Base-by-base conservation (phyloP, 1,140 invertebrate genomes). In the Drosophila bipectinata region DNA sequence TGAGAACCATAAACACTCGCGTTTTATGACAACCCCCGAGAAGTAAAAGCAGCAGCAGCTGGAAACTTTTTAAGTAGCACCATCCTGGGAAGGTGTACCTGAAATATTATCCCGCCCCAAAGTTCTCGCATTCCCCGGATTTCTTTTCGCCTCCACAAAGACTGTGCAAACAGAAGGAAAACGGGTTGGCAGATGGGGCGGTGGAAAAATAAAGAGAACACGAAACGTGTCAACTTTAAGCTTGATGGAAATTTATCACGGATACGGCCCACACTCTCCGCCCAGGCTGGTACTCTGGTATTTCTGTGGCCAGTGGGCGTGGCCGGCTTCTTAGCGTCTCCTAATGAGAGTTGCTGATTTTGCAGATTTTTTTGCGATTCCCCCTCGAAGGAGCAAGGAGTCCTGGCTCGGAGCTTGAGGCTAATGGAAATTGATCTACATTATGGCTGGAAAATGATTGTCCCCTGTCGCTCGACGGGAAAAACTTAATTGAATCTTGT, bases 361-460 rank as follows among this genome's bases (percentile, higher is more conserved):
- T 26, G 26, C 18, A 26, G 47, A 61, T 37, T 61, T 60, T 64
- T 60, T 34, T 39, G 6, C 9, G 58, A 32, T 9, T 15, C 14
- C 3, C 8, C 18, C 18, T 18, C 28, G 15, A 8, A 51, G 39
- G 14, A 15, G 3, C 10, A 21, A 55, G 67, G 28, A 28, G 26
- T 6, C 26, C 26, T 28, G 26, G 18, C 12, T 18, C 14, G n/a
- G 1, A 10, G 21, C 51, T 24, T 12, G 51, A 5, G 26, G 49
- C 59, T 82, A 78, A 82, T 82, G 79, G 77, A 82, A 82, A 82
- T 82, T 82, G 74, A 82, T 82, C 74, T 69, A 69, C 79, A 61
- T 69, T 56, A 44, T 32, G 28, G 14, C 28, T 21, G 37, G 28
- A 34, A 56, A 67, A 68, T 72, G 59, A 68, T 74, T 82, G 68